A percentile compares a stretch with the other conserved stretches of the same genome.
These are phyloP conservation scores for Sebastes aleutianus DNA, from an alignment of 2,797 vertebrate genomes.

Conservation along the genomic window DNA sequence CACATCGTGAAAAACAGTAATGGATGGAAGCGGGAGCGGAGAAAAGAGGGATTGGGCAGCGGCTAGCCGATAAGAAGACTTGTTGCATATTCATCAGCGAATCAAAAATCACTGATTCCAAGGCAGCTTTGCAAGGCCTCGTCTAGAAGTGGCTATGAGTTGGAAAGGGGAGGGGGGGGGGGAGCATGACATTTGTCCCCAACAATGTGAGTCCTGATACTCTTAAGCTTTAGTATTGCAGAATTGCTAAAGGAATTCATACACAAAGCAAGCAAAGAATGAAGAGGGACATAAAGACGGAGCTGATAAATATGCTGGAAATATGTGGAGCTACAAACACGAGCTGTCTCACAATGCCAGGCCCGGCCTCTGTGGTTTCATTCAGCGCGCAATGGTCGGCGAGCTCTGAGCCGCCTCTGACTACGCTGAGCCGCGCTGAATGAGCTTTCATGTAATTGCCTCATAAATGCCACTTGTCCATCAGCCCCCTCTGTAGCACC, in stretches of 20 bases:
- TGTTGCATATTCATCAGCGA: slow-evolving; percentile 88
- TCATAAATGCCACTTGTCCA: slow-evolving; percentile 85
- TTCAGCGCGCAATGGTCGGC: slow-evolving; percentile 53
- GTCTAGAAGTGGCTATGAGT: slow-evolving; percentile 41
- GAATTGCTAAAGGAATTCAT: slow-evolving; percentile 47
- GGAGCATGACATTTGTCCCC: slow-evolving; percentile 81
- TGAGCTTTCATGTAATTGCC: slow-evolving; percentile 82
- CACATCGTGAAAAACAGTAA: slow-evolving; percentile 83
- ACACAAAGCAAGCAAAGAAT: slow-evolving; percentile 54
- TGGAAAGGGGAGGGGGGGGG: slow-evolving; percentile 47
- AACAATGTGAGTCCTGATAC: slow-evolving; percentile 71
- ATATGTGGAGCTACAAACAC: slow-evolving; percentile 62
- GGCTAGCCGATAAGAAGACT: slow-evolving; percentile 58
- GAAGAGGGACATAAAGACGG: slow-evolving; percentile 46
- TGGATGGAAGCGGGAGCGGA: slow-evolving; percentile 47
- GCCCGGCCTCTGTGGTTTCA: slow-evolving; percentile 43
- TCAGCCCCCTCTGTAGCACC: slow-evolving; percentile 69
- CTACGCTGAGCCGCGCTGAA: slow-evolving; percentile 62
- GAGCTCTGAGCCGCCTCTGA: slow-evolving; percentile 41
- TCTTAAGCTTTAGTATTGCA: slow-evolving; percentile 46
- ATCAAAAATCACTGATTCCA: slow-evolving; percentile 84
- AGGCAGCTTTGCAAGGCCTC: slow-evolving; percentile 23
- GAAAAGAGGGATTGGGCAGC: slow-evolving; percentile 58
- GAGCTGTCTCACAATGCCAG: slow-evolving; percentile 56
- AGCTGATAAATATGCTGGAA: slow-evolving; percentile 70